Percentiles rank a stretch among this genome's conserved stretches.
These are phyloP conservation scores for Eilema caniola DNA, from an alignment of 2,888 invertebrate genomes.

Conservation along the genomic window DNA sequence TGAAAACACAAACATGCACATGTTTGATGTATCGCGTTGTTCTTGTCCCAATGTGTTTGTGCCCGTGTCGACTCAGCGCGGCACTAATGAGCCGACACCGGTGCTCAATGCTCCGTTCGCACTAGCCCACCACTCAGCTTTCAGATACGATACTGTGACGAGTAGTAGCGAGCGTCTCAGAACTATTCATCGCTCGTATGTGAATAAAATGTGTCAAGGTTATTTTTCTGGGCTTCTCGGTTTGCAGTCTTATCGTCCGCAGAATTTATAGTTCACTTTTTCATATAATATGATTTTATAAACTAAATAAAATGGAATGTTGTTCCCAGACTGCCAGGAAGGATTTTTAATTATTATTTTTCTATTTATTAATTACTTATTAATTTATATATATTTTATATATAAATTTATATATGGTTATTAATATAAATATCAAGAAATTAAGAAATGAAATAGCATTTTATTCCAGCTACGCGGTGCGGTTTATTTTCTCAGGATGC, in stretches of 20 bases:
- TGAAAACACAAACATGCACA: background rate
- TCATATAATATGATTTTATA: too few relatives aligned
- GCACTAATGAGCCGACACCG: slow-evolving; percentile 17
- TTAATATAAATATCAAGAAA: too few relatives aligned
- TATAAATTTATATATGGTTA: too few relatives aligned
- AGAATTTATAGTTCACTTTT: background rate
- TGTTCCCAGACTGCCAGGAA: too few relatives aligned
- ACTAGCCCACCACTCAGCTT: too few relatives aligned
- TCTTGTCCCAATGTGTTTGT: background rate
- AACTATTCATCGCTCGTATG: slow-evolving; percentile 2
- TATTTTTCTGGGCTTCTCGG: background rate
- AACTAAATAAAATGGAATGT: too few relatives aligned
- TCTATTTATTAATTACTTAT: too few relatives aligned
- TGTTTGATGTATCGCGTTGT: background rate
- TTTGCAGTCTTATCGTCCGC: background rate
- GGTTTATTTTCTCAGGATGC: too few relatives aligned
- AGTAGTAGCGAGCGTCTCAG: background rate
- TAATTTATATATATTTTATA: too few relatives aligned
- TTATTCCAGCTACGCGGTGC: too few relatives aligned
- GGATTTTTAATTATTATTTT: too few relatives aligned
- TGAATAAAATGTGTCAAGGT: slow-evolving; percentile 7
- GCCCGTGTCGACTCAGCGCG: slow-evolving; percentile 6
- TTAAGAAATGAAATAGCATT: too few relatives aligned
- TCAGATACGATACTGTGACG: background rate
- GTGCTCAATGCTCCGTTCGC: slow-evolving; percentile 1